These are phyloP conservation scores for Rugalucina vietnamica DNA, from an alignment of 2,888 invertebrate species.

Conservation along the genomic window DNA sequence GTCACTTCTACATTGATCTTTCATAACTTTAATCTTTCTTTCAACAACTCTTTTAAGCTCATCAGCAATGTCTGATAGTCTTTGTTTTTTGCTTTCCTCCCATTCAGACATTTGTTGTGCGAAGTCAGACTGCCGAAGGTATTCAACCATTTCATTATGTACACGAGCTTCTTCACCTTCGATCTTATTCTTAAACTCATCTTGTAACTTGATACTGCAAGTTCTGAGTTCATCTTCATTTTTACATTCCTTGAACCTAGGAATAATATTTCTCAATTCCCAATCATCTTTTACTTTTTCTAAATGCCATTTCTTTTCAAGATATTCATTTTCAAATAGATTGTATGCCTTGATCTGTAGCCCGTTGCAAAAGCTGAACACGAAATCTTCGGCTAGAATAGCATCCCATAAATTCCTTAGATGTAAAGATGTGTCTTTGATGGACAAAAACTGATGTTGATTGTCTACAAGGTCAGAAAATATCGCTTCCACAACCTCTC, in stretches of 20 bases:
- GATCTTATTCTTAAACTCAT: neutral
- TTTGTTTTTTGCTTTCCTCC: neutral
- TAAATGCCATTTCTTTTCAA: neutral
- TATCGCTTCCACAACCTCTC: neutral
- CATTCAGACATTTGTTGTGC: neutral
- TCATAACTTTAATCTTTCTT: neutral
- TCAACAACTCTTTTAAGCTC: neutral
- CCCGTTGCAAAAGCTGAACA: constrained; percentile 1
- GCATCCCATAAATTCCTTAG: constrained; percentile 3
- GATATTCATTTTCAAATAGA: neutral
- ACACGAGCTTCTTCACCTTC: neutral
- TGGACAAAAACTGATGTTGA: neutral
- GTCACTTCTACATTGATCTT: neutral
- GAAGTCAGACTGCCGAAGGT: neutral
- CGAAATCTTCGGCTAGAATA: constrained; percentile 15
- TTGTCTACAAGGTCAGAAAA: neutral
- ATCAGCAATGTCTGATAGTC: neutral
- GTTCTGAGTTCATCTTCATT: neutral
- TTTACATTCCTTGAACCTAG: neutral
- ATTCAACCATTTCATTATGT: neutral
- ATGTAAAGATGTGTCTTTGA: neutral
- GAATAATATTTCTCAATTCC: neutral
- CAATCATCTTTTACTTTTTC: neutral
- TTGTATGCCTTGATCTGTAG: constrained; percentile 9
- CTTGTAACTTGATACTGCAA: neutral